phyloP scores from a whole-genome alignment of 2,888 invertebrate species.

The Flexamia atlantica region DNA sequence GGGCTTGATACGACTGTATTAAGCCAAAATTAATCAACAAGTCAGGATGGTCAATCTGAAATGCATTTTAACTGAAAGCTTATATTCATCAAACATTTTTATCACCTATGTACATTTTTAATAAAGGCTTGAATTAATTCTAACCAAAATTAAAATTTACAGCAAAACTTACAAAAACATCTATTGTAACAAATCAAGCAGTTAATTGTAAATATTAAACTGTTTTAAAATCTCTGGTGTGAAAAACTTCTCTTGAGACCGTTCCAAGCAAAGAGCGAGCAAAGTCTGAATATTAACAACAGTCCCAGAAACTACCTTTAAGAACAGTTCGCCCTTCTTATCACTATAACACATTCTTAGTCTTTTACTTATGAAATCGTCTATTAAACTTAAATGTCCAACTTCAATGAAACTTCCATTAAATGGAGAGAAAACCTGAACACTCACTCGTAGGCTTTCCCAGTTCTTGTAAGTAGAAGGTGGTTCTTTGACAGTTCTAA shows the following conservation, averaged over 20 bases:
- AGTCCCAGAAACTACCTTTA: constrained; percentile 84
- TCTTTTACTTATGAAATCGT: constrained; percentile 87
- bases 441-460: constrained; percentile 83
- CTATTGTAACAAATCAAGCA: too few relatives aligned
- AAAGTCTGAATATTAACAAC: constrained; percentile 86
- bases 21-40: too few relatives aligned
- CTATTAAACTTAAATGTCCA: constrained; percentile 84
- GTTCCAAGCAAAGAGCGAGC: constrained; percentile 85
- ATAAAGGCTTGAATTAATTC: too few relatives aligned
- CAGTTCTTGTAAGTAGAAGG: constrained; percentile 80
- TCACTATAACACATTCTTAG: constrained; percentile 83
- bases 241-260: constrained; percentile 75
- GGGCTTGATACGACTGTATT: too few relatives aligned
- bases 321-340: constrained; percentile 79
- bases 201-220: background rate
- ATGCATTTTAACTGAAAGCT: too few relatives aligned
- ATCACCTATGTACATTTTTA: too few relatives aligned
- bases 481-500: constrained; percentile 80
- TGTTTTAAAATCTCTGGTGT: constrained; percentile 68
- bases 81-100: too few relatives aligned
- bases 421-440: constrained; percentile 87
- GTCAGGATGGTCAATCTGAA: too few relatives aligned
- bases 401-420: constrained; percentile 83
- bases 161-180: too few relatives aligned
- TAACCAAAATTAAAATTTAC: too few relatives aligned